Conservation (phyloP, 2,113 vertebrate species). For the Dolichotis patagonum region DNA sequence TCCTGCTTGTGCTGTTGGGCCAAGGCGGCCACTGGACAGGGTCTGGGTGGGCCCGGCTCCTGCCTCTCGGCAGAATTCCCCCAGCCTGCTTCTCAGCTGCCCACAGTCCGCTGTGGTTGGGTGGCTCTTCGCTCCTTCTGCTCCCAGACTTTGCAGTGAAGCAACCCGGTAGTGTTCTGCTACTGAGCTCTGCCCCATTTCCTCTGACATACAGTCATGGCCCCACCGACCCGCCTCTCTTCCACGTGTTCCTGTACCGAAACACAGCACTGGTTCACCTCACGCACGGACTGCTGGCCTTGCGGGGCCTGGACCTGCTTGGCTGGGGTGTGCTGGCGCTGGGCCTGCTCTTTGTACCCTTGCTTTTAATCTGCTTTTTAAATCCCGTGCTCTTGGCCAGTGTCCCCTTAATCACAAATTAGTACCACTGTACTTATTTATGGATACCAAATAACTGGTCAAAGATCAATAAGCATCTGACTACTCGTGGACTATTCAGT, state of each 20-base stretch:
- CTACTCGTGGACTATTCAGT: not conserved
- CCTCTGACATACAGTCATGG: not conserved
- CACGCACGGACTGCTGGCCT: not conserved
- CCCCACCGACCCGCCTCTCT: not conserved
- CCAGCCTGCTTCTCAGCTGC: not conserved
- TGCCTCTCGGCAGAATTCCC: not conserved
- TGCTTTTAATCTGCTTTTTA: not conserved
- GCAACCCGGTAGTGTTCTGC: not conserved
- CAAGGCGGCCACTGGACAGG: too few species aligned
- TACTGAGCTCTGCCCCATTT: not conserved
- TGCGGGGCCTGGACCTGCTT: not conserved
- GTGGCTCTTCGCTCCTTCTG: not conserved
- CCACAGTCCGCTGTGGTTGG: not conserved
- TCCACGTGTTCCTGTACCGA: not conserved
- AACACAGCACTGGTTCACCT: not conserved
- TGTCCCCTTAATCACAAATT: not conserved
- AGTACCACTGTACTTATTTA: not conserved
- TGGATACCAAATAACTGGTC: not conserved
- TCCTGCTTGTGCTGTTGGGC: not conserved
- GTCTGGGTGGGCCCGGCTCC: not conserved
- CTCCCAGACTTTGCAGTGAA: too few species aligned
- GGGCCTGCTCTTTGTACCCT: not conserved
- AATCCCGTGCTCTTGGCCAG: not conserved
- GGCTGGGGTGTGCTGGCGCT: too few species aligned
- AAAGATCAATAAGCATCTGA: conserved; percentile 1